phyloP scores from a whole-genome alignment of 2,797 vertebrate genomes.

The Eutrigla gurnardus region DNA sequence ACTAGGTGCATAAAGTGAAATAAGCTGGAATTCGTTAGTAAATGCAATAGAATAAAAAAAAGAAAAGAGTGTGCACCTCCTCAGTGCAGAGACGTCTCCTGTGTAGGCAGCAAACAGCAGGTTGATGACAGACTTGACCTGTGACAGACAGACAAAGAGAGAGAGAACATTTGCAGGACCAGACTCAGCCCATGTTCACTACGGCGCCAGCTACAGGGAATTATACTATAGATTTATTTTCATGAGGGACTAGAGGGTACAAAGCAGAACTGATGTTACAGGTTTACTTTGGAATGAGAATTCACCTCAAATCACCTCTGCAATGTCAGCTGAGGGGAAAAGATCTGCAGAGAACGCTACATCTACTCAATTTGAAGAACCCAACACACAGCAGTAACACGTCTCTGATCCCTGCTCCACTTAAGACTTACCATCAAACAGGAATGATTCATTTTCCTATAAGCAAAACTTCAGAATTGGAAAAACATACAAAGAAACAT shows the following conservation, averaged over 20 bases:
- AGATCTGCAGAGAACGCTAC: neutral
- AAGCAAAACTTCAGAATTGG: constrained; percentile 33
- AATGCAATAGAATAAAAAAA: neutral
- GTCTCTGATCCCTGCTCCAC: neutral
- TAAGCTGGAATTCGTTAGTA: neutral
- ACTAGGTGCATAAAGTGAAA: neutral
- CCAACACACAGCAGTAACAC: neutral
- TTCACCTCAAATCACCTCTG: neutral
- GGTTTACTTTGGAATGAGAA: neutral
- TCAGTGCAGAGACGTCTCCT: constrained; percentile 95
- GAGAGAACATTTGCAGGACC: constrained; percentile 17
- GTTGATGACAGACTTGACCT: constrained; percentile 99
- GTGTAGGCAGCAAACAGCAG: constrained; percentile 97
- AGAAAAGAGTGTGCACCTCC: constrained; percentile 86
- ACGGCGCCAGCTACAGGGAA: neutral
- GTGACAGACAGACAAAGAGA: constrained; percentile 38
- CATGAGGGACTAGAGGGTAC: neutral
- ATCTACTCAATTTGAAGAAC: neutral
- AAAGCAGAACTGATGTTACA: neutral
- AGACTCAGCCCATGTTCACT: neutral
- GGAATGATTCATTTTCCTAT: constrained; percentile 34
- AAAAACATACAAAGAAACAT: constrained; percentile 10
- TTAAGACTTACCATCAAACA: constrained; percentile 50
- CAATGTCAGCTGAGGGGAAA: too few species aligned
- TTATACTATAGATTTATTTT: neutral